A percentile compares a stretch with the other conserved stretches of the same genome.
These are phyloP conservation scores for Copsychus sechellarum DNA, from an alignment of 2,113 vertebrate genomes.

Conservation along the genomic window DNA sequence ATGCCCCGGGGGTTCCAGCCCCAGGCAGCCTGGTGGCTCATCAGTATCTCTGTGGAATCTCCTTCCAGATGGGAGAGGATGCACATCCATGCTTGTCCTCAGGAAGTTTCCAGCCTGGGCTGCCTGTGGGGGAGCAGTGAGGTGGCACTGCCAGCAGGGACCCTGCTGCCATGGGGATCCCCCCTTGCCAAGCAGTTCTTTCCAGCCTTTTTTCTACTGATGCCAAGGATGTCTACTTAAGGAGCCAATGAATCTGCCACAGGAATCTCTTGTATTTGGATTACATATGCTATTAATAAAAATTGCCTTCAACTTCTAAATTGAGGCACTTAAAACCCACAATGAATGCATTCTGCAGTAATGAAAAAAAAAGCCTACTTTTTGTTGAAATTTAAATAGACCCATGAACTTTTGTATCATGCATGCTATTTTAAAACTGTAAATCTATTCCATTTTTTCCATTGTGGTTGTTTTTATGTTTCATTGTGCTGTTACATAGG, in stretches of 20 bases:
- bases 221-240: not conserved
- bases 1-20: not conserved
- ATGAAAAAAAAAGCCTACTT: not conserved
- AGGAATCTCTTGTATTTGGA: conserved; percentile 13
- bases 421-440: conserved; percentile 43
- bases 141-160: not conserved
- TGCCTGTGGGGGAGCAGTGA: accelerated
- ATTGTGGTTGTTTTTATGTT: conserved; percentile 29
- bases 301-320: conserved; percentile 51
- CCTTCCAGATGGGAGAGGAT: not conserved
- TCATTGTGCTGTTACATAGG: conserved; percentile 14
- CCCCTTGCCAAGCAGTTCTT: not conserved
- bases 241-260: conserved; percentile 10
- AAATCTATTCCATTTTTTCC: conserved; percentile 46
- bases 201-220: not conserved
- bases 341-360: conserved; percentile 44
- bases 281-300: conserved; percentile 60
- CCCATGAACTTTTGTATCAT: conserved; percentile 34
- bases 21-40: accelerated
- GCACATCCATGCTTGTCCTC: not conserved
- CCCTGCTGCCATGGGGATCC: accelerated
- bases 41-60: not conserved
- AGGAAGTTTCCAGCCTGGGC: not conserved
- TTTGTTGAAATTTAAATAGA: conserved; percentile 45
- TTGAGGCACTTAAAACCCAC: not conserved